Base-by-base conservation (phyloP, 2,888 invertebrate species). In the Epinotia bilunana region DNA sequence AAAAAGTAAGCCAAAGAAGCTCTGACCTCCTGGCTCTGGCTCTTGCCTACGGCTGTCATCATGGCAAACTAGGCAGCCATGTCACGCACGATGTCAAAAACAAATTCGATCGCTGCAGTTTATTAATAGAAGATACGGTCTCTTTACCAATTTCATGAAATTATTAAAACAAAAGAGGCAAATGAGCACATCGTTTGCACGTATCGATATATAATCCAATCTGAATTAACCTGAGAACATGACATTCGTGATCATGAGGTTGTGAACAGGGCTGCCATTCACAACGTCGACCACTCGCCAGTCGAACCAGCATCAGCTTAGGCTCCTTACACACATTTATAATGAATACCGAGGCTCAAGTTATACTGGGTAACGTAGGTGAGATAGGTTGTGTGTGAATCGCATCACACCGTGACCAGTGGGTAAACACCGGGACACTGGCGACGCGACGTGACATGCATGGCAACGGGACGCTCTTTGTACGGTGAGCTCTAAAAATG, bases 391-490 rank as follows among this genome's bases (percentile, higher is more conserved):
- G 53, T n/a, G 53, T 33, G 53, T 33, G 53, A 53, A 65, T 65
- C 18, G 53, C 53, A 28, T 80, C 77, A 79, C 79, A 79, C 79
- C 82, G 67, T 74, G 65, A 67, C 75, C 75, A 67, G 33, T 46
- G 49, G 46, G 62, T 67, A 75, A 75, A 75, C 75, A 75, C 61
- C 57, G 62, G 67, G 70, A 65, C 71, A 65, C 63, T 57, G 71
- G 61, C 71, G 53, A 23, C 33, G 77, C 84, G 78, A 91, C 91
- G 91, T 91, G 91, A 88, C 86, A 76, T 74, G 89, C 81, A 79
- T 90, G 72, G 76, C 77, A 83, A 88, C 86, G 82, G 74, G 82
- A 82, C 77, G 80, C 79, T 78, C 72, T 55, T 81, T 80, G 84
- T 80, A n/a, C 6, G 16, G 53, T 53, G n/a, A 53, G 53, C n/a